These are phyloP conservation scores for Heptranchias perlo DNA, from an alignment of 2,113 vertebrate species.

Conservation along the genomic window DNA sequence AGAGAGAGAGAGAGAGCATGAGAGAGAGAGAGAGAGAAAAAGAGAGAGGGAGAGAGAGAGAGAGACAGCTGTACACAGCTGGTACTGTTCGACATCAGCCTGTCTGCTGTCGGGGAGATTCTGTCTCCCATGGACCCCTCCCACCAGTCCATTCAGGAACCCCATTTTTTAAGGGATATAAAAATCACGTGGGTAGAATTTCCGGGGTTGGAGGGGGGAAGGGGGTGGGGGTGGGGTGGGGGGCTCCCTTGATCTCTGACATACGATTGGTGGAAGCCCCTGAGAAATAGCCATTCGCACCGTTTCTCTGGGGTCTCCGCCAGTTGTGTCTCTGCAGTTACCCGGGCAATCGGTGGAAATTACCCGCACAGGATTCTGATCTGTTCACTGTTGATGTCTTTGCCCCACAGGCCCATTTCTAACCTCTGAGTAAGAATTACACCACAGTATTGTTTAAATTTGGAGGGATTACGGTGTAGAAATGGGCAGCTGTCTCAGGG, in stretches of 20 bases:
- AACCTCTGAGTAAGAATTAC: not conserved
- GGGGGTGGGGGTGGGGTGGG: not conserved
- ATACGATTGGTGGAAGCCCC: not conserved
- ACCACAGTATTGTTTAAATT: not conserved
- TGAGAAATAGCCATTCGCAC: not conserved
- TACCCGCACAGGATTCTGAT: not conserved
- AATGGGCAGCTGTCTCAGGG: too few species aligned
- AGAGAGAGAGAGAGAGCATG: too few species aligned
- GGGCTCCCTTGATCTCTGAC: not conserved
- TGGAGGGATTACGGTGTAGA: too few species aligned
- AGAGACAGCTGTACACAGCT: not conserved
- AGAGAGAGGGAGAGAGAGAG: too few species aligned
- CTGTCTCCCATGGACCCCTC: not conserved
- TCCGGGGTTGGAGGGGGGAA: too few species aligned
- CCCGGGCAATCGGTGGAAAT: not conserved
- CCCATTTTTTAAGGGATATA: not conserved
- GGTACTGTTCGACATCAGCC: not conserved
- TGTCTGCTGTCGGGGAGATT: too few species aligned
- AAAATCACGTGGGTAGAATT: not conserved
- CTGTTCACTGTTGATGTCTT: not conserved
- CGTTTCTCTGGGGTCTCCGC: not conserved
- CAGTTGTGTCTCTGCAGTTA: not conserved
- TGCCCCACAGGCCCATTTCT: not conserved
- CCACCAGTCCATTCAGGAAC: not conserved
- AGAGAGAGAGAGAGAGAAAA: too few species aligned